Percentiles rank a stretch among this genome's conserved stretches.
phyloP scores from a whole-genome alignment of 2,113 vertebrate species.

The Chaetodon auriga region DNA sequence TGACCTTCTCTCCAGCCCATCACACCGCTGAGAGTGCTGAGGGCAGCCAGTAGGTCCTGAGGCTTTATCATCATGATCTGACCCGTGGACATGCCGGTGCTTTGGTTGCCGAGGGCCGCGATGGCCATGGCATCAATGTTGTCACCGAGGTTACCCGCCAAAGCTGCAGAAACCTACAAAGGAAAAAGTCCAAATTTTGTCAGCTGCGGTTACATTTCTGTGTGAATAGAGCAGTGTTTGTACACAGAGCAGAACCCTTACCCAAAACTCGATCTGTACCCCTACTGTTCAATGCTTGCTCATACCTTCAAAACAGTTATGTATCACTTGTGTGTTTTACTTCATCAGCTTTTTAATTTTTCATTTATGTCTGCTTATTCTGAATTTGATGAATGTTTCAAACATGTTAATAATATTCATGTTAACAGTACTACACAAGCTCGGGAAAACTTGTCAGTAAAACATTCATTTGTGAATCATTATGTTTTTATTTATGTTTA shows the following conservation, averaged over 20 bases:
- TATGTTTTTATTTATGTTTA: no score
- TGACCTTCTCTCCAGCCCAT: conserved; percentile 77
- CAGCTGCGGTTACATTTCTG: background rate
- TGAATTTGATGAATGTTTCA: no score
- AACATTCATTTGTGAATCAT: no score
- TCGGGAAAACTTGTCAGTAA: no score
- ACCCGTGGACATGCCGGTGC: conserved; percentile 58
- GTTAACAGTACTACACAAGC: no score
- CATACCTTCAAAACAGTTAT: background rate
- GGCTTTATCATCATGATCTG: conserved; percentile 57
- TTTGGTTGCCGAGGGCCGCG: conserved; percentile 63
- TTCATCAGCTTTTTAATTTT: no score
- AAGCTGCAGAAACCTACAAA: conserved; percentile 73
- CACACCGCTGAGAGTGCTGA: conserved; percentile 60
- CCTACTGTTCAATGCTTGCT: background rate
- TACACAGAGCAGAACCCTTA: no score
- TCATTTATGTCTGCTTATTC: no score
- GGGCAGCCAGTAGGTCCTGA: background rate
- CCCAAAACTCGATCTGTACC: background rate
- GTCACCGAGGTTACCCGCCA: conserved; percentile 65
- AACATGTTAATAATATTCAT: no score
- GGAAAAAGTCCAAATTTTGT: background rate
- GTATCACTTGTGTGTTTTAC: no score
- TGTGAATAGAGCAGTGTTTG: background rate
- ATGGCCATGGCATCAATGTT: conserved; percentile 43